phyloP scores from a whole-genome alignment of 2,797 vertebrate genomes.

The Myotis myotis region DNA sequence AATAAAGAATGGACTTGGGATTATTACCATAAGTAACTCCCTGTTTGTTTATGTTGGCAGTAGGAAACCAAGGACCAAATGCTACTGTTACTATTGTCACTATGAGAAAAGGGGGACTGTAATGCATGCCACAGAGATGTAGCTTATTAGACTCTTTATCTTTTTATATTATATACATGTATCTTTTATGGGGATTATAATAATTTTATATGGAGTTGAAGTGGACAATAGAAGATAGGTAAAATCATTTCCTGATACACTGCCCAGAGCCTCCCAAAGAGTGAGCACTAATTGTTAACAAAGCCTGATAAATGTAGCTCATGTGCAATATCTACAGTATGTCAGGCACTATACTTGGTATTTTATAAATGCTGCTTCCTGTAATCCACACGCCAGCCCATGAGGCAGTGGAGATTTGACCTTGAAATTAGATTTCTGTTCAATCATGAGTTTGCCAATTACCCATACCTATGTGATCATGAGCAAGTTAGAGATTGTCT shows the following conservation, averaged over 20 bases:
- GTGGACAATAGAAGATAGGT: neutral
- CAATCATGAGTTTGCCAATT: neutral
- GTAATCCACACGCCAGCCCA: neutral
- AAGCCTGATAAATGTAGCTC: neutral
- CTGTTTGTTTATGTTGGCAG: neutral
- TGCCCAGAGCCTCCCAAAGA: neutral
- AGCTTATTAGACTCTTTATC: neutral
- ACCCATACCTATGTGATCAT: neutral
- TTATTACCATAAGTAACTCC: neutral
- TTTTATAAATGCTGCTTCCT: neutral
- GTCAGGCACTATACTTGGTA: neutral
- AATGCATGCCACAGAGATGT: neutral
- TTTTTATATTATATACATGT: neutral
- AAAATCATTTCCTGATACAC: neutral
- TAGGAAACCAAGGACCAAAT: neutral
- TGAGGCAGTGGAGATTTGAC: neutral
- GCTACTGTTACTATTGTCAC: neutral
- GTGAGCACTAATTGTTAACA: neutral
- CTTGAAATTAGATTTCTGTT: neutral
- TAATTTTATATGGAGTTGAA: neutral
- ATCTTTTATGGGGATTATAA: neutral
- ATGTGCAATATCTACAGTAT: neutral
- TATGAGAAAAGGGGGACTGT: neutral
- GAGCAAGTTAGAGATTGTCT: neutral
- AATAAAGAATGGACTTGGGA: neutral